Evolutionary conservation across 2,797 vertebrate species (phyloP).

Genomic region (Loris lydekkerianus): DNA sequence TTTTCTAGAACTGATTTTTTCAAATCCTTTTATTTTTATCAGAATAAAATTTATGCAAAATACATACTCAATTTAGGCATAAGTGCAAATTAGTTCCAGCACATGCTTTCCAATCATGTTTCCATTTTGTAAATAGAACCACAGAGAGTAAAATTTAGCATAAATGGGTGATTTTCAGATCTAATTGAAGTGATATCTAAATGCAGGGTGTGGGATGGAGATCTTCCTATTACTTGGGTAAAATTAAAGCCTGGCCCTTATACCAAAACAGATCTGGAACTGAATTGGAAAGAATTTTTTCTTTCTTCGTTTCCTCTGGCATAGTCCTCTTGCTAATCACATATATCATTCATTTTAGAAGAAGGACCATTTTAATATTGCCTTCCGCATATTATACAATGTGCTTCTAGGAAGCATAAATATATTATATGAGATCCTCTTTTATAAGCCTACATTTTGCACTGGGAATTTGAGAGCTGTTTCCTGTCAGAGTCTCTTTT

Average conservation of each 20-base stretch:
- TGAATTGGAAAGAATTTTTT: background rate
- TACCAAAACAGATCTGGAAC: background rate
- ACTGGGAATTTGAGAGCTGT: background rate
- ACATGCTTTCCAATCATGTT: conserved; percentile 8
- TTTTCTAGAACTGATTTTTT: conserved; percentile 24
- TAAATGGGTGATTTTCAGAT: conserved; percentile 4
- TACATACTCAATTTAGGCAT: conserved; percentile 12
- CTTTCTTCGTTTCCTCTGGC: background rate
- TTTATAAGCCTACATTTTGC: conserved; percentile 33
- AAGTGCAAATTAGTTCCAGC: conserved; percentile 19
- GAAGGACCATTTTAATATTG: background rate
- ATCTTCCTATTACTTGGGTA: background rate
- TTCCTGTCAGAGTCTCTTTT: background rate
- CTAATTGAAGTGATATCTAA: background rate
- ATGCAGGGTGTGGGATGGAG: background rate
- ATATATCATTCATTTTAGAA: background rate
- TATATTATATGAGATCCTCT: background rate
- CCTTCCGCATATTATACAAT: background rate
- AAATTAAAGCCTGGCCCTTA: background rate
- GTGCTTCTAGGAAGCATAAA: conserved; percentile 7
- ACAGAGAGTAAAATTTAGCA: background rate
- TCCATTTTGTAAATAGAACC: conserved; percentile 35
- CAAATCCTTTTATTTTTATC: conserved; percentile 23
- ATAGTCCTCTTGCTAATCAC: background rate
- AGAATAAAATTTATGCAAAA: background rate